These are phyloP conservation scores for Amphibalanus amphitrite DNA, from an alignment of 1,140 invertebrate genomes.

Conservation along the genomic window DNA sequence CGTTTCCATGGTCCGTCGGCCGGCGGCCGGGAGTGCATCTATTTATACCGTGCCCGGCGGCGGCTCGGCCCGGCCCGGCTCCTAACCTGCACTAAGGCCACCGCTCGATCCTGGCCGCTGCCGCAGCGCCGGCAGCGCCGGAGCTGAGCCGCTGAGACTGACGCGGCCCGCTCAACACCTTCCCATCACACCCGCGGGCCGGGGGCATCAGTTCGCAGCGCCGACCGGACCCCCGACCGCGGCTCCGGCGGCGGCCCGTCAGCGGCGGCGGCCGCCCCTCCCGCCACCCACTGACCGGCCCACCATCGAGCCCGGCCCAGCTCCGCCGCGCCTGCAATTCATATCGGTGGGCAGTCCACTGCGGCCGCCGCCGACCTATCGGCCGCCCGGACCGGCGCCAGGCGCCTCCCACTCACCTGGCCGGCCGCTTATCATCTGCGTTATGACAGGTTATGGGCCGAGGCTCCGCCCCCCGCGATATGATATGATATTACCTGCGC, in stretches of 20 bases:
- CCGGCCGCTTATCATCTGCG: not conserved
- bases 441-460: not conserved
- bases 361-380: not conserved
- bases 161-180: not conserved
- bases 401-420: not conserved
- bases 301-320: too few species aligned
- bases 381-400: not conserved
- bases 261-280: too few species aligned
- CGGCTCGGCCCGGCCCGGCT: too few species aligned
- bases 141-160: not conserved
- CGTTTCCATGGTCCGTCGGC: not conserved
- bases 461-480: not conserved
- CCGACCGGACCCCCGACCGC: too few species aligned
- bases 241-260: too few species aligned
- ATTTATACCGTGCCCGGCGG: not conserved
- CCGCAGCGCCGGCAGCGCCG: not conserved
- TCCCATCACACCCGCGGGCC: not conserved
- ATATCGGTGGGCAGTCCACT: not conserved
- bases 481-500: slow-evolving; percentile 1
- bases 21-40: not conserved
- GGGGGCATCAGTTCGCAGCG: not conserved
- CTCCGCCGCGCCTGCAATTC: not conserved
- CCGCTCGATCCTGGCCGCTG: not conserved
- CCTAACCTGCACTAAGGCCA: not conserved
- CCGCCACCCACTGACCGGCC: too few species aligned